Base-by-base conservation (phyloP, 2,797 vertebrate genomes). In the Selene dorsalis region DNA sequence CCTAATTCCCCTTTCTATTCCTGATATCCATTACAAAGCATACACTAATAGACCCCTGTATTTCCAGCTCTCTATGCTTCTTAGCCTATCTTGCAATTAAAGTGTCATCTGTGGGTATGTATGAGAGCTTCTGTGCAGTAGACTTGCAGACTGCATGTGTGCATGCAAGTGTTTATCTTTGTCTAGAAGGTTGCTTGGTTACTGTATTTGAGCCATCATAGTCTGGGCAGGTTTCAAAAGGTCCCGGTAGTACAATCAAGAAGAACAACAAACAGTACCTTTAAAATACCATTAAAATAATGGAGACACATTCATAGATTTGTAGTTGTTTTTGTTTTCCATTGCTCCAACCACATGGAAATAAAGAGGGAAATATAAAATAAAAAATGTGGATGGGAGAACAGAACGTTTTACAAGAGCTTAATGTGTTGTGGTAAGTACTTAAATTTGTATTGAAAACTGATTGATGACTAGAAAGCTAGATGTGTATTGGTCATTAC, bases 21-120 rank as follows among this genome's bases (percentile, higher is more conserved):
- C 79, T 88, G 74, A 85, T 91, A 93, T 89, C 84, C 85, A 84
- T 94, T 91, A 88, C 89, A 91, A 89, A 91, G 86, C 77, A 84
- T 77, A 85, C 79, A 81, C 85, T 87, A 90, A 92, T 90, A 84
- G 69, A 74, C 53, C 75, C 59, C 64, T 75, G 73, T 39, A 65
- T 85, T 89, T 84, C 71, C 68, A 59, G 16, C 78, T 84, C 48
- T 18, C 53, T 72, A 62, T 73, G 75, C 79, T 87, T 88, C 67
- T 80, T 62, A 61, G 62, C 72, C 64, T 82, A 72, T 82, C 62
- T 81, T 62, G 43, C 74, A 79, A 85, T 91, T 88, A 86, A 75
- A 80, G 77, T 87, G 83, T 80, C 71, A 80, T 76, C 50, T 72
- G 5, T 65, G 60, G 43, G 24, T 56, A 20, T 57, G 32, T 75